A percentile compares a stretch with the other conserved stretches of the same genome.
Conservation (phyloP, 2,888 invertebrate genomes). For the Drosophila imparisetae region DNA sequence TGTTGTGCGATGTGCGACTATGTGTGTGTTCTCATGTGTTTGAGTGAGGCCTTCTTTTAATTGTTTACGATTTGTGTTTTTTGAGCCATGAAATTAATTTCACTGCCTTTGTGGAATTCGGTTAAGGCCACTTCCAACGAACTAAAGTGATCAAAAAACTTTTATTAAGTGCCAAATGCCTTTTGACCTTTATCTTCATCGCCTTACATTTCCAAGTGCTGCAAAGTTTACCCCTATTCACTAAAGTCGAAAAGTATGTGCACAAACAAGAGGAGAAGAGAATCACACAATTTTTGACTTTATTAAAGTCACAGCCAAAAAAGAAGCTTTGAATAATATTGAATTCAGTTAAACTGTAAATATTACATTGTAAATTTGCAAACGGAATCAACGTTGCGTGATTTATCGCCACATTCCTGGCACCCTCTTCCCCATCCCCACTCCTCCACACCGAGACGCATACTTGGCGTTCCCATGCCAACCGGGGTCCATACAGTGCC, state of each 20-base stretch:
- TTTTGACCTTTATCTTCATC: conserved; percentile 41
- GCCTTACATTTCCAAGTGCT: conserved; percentile 9
- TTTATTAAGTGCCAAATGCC: conserved; percentile 46
- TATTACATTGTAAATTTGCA: conserved; percentile 41
- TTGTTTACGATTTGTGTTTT: conserved; percentile 77
- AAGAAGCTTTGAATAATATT: conserved; percentile 9
- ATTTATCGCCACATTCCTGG: conserved; percentile 28
- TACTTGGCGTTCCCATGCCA: conserved; percentile 37
- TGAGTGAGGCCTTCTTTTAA: conserved; percentile 37
- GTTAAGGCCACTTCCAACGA: conserved; percentile 33
- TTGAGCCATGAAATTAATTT: conserved; percentile 80
- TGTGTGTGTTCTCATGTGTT: conserved; percentile 20
- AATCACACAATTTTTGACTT: neutral
- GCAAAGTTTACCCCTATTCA: conserved; percentile 9
- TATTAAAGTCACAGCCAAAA: conserved; percentile 3
- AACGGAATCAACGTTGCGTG: conserved; percentile 44
- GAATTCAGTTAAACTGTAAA: conserved; percentile 37
- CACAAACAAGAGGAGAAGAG: neutral
- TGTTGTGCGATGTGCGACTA: conserved; percentile 1
- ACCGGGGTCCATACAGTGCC: conserved; percentile 13
- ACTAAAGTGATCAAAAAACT: conserved; percentile 30
- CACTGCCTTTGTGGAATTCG: conserved; percentile 49
- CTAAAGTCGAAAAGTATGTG: conserved; percentile 8
- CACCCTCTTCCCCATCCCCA: neutral
- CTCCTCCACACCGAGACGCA: neutral